These are phyloP conservation scores for Pachypeltis micranthus DNA, from an alignment of 1,140 invertebrate species.

Conservation along the genomic window DNA sequence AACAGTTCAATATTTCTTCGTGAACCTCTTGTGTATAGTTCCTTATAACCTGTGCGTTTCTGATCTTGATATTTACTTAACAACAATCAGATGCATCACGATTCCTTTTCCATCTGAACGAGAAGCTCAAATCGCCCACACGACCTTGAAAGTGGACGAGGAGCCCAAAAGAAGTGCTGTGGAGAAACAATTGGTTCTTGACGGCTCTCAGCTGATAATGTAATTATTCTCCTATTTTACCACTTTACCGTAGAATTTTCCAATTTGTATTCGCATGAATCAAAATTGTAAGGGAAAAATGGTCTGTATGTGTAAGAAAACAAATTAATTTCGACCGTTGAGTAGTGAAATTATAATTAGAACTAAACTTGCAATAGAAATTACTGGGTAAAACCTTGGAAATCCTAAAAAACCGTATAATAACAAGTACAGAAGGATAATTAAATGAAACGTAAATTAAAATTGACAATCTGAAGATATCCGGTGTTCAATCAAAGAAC, in stretches of 20 bases:
- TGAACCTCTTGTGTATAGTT: background rate
- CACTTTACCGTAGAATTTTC: background rate
- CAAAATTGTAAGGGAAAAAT: too few relatives aligned
- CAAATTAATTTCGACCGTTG: background rate
- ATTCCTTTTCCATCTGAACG: slow-evolving; percentile 46
- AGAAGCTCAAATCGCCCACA: slow-evolving; percentile 58
- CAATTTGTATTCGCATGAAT: background rate
- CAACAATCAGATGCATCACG: background rate
- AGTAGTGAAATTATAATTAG: too few relatives aligned
- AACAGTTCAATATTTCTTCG: too few relatives aligned
- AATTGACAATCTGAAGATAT: too few relatives aligned
- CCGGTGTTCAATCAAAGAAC: too few relatives aligned
- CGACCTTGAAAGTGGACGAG: slow-evolving; percentile 58
- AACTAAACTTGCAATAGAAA: background rate
- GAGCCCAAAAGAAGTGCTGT: slow-evolving; percentile 59
- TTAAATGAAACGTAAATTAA: too few relatives aligned
- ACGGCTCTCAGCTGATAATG: slow-evolving; percentile 47
- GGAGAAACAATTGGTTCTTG: slow-evolving; percentile 45
- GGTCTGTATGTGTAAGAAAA: too few relatives aligned
- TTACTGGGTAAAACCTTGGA: background rate
- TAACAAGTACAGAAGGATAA: too few relatives aligned
- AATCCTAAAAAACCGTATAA: too few relatives aligned
- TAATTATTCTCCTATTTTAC: slow-evolving; percentile 36
- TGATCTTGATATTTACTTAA: background rate
- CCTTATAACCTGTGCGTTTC: background rate